Evolutionary conservation across 23 tunicate species (phyloP), one percentile per base, ranked within the genome.

Genomic region (Diplosoma virens): DNA sequence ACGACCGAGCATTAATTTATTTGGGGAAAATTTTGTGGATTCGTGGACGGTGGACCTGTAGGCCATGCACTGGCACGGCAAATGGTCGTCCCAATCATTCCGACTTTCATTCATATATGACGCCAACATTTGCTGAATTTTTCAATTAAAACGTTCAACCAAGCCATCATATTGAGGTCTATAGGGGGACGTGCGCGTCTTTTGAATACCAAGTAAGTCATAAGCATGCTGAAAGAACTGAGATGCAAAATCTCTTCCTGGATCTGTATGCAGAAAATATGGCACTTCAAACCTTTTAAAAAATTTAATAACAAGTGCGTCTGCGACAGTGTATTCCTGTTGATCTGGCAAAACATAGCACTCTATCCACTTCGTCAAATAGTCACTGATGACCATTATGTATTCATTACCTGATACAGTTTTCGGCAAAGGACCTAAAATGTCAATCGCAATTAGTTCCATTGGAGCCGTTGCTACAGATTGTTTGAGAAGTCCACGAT

Each of bases 301-400:
- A 75, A 24, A 65, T 21, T 65, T 20, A 4, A 34, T 75, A 25
- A 75, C 80, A 24, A 75, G 74, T 3, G 55, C 23, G 5, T 75
- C 80, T 25, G 80, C 80, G 6, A 33, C 30, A 25, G 78, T 65
- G 23, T 65, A 16, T 5, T 33, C 76, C 7, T 30, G 37, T 37
- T 65, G 80, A 28, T 75, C 50, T 61, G 80, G 74, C 76, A 61
- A 30, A 26, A 70, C n/a, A 65, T 18, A 64, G 78, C 80, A 75
- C 29, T 75, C 80, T 7, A 65, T 33, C 78, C 80, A 75, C 76
- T 65, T 75, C 6, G 80, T 75, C 24, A 75, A 75, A 35, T 75
- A 75, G 27, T 75, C 80, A 61, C 31, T 65, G 18, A 75, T 78
- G 20, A 75, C 76, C 11, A 75, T 71, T n/a, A 65, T 26, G 67